Base-by-base conservation (phyloP, 1,140 invertebrate species). In the Heterodera schachtii region DNA sequence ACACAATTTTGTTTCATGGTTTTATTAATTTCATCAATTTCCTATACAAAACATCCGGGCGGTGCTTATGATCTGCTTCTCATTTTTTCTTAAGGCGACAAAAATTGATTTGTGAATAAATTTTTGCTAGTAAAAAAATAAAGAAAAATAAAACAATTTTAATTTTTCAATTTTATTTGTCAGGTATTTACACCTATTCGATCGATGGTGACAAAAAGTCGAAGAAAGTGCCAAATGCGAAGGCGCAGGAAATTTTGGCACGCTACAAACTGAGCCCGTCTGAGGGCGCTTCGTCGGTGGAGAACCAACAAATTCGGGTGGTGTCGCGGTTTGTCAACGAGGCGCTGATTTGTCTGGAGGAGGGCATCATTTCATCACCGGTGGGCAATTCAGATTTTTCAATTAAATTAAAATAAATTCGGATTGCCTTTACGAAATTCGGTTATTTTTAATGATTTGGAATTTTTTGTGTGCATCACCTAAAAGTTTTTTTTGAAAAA, bases 261-360 rank as follows among this genome's bases (percentile, higher is more conserved):
- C 82, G 85, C 16, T 98, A 99, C 87, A 93, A 94, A 41, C 64
- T 87, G n/a, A 78, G 67, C 43, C 78, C 87, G 21, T 81, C 83
- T 71, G 66, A 81, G 41, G 66, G 74, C 47, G 94, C 94, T 69
- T 93, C 94, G 84, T 93, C 93, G 2, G 93, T 94, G 73, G 96
- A 98, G 92, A 95, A 98, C 89, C 93, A 95, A 88, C 95, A 97
- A 87, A 91, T 98, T 77, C 92, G 97, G 88, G 93, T 98, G 92
- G 94, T 96, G 1, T 94, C 94, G 8, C 92, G 96, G 87, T 98
- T 99, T 90, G 94, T 98, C 8, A 99, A 99, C 91, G 97, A 99
- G 92, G 96, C 97, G 69, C 93, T 98, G 13, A 90, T 98, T 44
- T 99, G 97, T 89, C 91, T 99, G 57, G 94, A 99, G 92, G 97